These are phyloP conservation scores for Sicus ferrugineus DNA, from an alignment of 2,888 invertebrate species.

Conservation along the genomic window DNA sequence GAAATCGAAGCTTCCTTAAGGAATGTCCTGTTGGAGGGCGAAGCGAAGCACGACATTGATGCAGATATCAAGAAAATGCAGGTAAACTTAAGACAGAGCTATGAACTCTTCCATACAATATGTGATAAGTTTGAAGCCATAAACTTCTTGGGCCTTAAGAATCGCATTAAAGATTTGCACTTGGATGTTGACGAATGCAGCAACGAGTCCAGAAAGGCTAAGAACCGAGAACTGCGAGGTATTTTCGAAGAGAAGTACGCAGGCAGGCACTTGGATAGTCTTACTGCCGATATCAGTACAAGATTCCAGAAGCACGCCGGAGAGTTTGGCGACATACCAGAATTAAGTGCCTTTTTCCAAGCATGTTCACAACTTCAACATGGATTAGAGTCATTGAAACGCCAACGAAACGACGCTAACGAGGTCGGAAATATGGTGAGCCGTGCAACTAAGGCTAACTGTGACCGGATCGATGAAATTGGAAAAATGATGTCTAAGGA, in stretches of 20 bases:
- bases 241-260: conserved; percentile 50
- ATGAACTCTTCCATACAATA: conserved; percentile 55
- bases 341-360: conserved; percentile 57
- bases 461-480: conserved; percentile 53
- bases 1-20: not conserved
- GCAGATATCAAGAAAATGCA: conserved; percentile 55
- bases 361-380: conserved; percentile 58
- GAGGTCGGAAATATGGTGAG: conserved; percentile 51
- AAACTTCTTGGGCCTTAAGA: conserved; percentile 51
- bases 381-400: conserved; percentile 51
- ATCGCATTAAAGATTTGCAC: conserved; percentile 56
- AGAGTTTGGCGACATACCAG: conserved; percentile 61
- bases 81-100: conserved; percentile 52
- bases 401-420: conserved; percentile 50
- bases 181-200: conserved; percentile 44
- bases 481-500: conserved; percentile 39
- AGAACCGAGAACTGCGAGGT: conserved; percentile 45
- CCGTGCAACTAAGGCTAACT: conserved; percentile 52
- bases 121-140: conserved; percentile 57
- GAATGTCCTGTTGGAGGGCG: conserved; percentile 38
- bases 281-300: conserved; percentile 50
- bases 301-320: conserved; percentile 58
- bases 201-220: conserved; percentile 42
- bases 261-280: conserved; percentile 49
- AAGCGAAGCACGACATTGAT: conserved; percentile 46